phyloP scores from a whole-genome alignment of 2,888 invertebrate species.

The Ectobius pallidus region DNA sequence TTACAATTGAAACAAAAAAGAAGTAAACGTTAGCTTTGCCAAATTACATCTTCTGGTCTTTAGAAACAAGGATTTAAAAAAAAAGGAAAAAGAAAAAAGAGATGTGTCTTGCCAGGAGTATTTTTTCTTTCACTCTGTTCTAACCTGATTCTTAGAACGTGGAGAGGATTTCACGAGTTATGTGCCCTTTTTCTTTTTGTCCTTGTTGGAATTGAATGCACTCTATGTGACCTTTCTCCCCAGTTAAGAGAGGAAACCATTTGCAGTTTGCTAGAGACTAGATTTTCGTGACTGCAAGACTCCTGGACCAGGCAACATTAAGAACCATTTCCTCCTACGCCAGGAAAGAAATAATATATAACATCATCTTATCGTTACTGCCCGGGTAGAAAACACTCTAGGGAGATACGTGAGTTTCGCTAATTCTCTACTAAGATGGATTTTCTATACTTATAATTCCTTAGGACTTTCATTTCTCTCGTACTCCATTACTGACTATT shows the following conservation, averaged over 20 bases:
- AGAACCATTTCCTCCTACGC: background rate
- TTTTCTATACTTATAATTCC: too few species aligned
- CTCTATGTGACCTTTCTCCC: background rate
- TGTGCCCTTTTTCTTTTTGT: background rate
- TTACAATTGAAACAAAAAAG: too few species aligned
- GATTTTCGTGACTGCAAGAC: background rate
- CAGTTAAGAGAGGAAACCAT: background rate
- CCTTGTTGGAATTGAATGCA: background rate
- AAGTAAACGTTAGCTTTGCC: background rate
- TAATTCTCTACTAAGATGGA: too few species aligned
- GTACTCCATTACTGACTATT: too few species aligned
- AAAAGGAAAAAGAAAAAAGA: background rate
- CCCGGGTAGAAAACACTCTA: too few species aligned
- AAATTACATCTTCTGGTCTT: background rate
- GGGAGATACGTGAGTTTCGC: too few species aligned
- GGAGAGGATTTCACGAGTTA: background rate
- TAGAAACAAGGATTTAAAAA: too few species aligned
- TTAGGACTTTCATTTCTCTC: too few species aligned
- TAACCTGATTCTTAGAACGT: background rate
- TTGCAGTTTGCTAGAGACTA: background rate
- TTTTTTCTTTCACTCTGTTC: background rate
- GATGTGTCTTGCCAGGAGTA: too few species aligned
- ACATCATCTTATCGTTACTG: background rate
- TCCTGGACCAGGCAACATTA: background rate
- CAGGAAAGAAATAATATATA: background rate